Base-by-base conservation (phyloP, 2,797 vertebrate species). In the Luscinia megarhynchos region DNA sequence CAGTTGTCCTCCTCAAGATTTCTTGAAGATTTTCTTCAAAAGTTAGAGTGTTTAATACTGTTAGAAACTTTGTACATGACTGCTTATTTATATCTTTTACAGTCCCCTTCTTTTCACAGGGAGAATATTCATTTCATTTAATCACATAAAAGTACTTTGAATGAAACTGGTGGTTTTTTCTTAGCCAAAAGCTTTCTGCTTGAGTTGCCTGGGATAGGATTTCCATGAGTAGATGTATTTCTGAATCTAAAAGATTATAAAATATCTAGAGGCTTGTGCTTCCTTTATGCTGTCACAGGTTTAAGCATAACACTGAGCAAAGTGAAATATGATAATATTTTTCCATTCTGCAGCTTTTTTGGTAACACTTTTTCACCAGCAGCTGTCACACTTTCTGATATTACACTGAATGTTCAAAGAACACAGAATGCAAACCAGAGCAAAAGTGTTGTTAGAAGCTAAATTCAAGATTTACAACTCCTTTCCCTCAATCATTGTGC, bases 361-460 rank as follows among this genome's bases (percentile, higher is more conserved):
- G 36, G 34, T 63, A 23, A 18, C 8, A 34, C 2, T 89, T 4
- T 34, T 32, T 76, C 22, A 26, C 14, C 45, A 83, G 57, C 79
- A 83, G 55, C 53, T 53, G 5, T 67, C 36, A 51, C 21, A 16
- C 7, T 30, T 30, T 36, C 24, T 84, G 41, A 26, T 69, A 79
- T 83, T 66, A 27, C 12, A 13, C 14, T 26, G 45, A 69, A 4
- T 43, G 34, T 85, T 74, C 46, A 76, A 74, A 45, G 38, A 88
- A 23, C 15, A 59, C 3, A 86, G 23, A 77, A 41, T n/a, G 18
- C 15, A 79, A 82, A 58, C 4, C 27, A 34, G 27, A 66, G 15
- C n/a, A 91, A 82, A 84, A 41, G 0, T 2, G 41, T 7, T 3
- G 0, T 30, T 66, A 53, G 30, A 69, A 74, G 22, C 3, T 19